phyloP scores from a whole-genome alignment of 92 coral and sea anemone species.

The Chrysogorgia sp. region DNA sequence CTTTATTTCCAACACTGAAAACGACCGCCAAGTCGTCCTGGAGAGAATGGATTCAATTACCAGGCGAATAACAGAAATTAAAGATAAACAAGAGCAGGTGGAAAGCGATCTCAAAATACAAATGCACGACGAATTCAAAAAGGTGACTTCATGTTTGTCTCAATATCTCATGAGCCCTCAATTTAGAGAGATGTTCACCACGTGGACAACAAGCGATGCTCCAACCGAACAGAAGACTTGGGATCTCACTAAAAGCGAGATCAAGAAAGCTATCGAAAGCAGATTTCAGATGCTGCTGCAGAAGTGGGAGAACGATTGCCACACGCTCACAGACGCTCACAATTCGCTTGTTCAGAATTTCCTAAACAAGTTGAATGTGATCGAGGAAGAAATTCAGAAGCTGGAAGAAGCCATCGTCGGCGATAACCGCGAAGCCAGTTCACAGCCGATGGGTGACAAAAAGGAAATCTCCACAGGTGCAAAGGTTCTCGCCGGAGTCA shows the following conservation, averaged over 20 bases:
- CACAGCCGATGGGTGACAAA: not conserved
- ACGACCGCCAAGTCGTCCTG: slow-evolving; percentile 11
- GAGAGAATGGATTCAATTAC: not conserved
- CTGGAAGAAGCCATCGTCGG: slow-evolving; percentile 1
- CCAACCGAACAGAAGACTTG: slow-evolving; percentile 33
- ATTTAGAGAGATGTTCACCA: slow-evolving; percentile 10
- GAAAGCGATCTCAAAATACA: slow-evolving; percentile 1
- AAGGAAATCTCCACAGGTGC: not conserved
- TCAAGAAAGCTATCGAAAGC: slow-evolving; percentile 14
- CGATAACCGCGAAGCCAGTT: not conserved
- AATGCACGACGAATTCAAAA: not conserved
- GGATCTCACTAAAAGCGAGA: slow-evolving; percentile 10
- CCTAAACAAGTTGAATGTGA: slow-evolving; percentile 3
- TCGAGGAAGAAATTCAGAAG: not conserved
- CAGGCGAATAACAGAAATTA: not conserved
- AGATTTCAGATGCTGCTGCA: slow-evolving; percentile 29
- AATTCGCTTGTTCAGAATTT: slow-evolving; percentile 28
- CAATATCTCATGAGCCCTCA: slow-evolving; percentile 11
- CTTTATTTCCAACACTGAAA: slow-evolving; percentile 6
- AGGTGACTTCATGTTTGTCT: not conserved
- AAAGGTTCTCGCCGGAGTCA: slow-evolving; percentile 39
- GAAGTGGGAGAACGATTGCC: slow-evolving; percentile 55
- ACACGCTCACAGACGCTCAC: slow-evolving; percentile 36
- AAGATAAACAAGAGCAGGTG: not conserved
- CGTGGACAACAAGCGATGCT: slow-evolving; percentile 45